These are phyloP conservation scores for Alouatta palliata DNA, from an alignment of 2,113 vertebrate genomes.

Conservation along the genomic window DNA sequence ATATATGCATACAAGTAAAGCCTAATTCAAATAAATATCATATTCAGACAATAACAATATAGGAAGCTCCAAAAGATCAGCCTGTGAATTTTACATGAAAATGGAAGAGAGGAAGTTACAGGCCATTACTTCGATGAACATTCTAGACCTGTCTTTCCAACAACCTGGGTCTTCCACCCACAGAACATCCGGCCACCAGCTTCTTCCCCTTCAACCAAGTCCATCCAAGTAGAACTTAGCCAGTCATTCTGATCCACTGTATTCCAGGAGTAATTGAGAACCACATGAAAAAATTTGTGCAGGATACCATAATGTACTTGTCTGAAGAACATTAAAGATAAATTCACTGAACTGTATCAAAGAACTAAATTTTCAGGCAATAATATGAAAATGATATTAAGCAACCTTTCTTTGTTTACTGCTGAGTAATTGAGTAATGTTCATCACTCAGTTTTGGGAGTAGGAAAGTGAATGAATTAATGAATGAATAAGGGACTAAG, in stretches of 20 bases:
- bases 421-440: background rate
- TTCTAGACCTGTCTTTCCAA: background rate
- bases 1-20: background rate
- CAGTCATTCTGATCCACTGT: background rate
- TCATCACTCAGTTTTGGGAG: background rate
- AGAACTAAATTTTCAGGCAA: slow-evolving; percentile 22
- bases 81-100: background rate
- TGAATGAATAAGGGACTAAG: background rate
- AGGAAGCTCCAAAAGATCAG: background rate
- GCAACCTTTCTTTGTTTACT: background rate
- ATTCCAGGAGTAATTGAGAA: background rate
- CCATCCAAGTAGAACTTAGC: background rate
- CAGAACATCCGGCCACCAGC: background rate
- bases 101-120: background rate
- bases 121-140: background rate
- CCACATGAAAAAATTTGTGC: background rate
- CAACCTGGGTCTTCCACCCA: background rate
- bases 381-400: background rate
- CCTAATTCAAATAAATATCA: background rate
- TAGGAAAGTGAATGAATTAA: background rate
- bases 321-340: background rate
- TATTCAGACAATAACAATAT: background rate
- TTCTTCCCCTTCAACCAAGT: background rate
- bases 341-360: slow-evolving; percentile 52
- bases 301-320: slow-evolving; percentile 9